Evolutionary conservation across 1,140 invertebrate species (phyloP).

Genomic region (Anthonomus grandis): DNA sequence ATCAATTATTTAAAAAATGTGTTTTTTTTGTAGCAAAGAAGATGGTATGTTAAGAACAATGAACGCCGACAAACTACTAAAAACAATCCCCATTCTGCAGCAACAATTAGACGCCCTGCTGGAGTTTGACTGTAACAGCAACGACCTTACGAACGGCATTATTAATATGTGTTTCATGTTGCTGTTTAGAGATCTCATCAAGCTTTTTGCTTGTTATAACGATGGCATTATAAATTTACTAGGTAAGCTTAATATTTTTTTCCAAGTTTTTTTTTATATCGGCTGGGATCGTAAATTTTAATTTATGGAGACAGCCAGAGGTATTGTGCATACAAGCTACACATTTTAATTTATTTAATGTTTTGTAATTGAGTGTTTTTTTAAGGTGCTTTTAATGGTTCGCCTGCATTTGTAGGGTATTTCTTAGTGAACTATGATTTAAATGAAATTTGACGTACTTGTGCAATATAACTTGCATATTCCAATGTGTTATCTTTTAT

Average conservation of each 20-base stretch:
- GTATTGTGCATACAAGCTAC: too few species aligned
- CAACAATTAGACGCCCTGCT: constrained; percentile 91
- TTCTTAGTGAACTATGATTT: too few species aligned
- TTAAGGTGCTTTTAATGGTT: too few species aligned
- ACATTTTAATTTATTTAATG: too few species aligned
- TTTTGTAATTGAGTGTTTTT: too few species aligned
- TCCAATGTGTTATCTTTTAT: too few species aligned
- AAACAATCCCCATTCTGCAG: constrained; percentile 94
- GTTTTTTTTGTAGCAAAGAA: constrained; percentile 73
- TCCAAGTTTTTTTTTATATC: too few species aligned
- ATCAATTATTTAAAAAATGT: neutral
- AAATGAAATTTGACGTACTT: too few species aligned
- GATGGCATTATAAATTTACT: constrained; percentile 99
- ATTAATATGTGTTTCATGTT: constrained; percentile 99
- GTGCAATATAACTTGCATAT: too few species aligned
- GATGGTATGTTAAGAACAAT: constrained; percentile 95
- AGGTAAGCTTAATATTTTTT: constrained; percentile 53
- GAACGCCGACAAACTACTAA: constrained; percentile 95
- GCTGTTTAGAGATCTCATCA: constrained; percentile 96
- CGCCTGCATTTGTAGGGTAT: too few species aligned
- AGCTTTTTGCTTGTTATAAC: constrained; percentile 99
- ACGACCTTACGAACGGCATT: constrained; percentile 96
- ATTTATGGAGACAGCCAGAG: too few species aligned
- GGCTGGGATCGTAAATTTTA: too few species aligned
- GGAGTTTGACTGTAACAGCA: constrained; percentile 96